A percentile compares a stretch with the other conserved stretches of the same genome.
phyloP scores from a whole-genome alignment of 2,888 invertebrate genomes.

The Boloria euphrosyne region DNA sequence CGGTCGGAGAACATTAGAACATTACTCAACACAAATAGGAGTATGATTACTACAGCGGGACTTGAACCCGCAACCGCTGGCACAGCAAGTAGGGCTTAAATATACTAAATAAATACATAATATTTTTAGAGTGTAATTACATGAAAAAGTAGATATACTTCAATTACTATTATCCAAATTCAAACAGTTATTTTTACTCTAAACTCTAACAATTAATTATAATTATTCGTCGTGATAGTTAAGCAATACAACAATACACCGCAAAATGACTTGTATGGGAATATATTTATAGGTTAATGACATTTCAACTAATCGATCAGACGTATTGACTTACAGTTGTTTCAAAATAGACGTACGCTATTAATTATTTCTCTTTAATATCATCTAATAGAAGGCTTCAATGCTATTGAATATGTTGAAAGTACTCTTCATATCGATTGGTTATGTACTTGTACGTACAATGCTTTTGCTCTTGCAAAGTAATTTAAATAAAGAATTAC shows the following conservation, averaged over 20 bases:
- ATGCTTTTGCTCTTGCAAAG: not conserved
- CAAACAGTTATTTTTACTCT: too few species aligned
- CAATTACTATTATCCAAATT: too few species aligned
- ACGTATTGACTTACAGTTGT: conserved; percentile 17
- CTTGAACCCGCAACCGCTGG: too few species aligned
- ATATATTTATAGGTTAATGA: conserved; percentile 65
- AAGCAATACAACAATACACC: not conserved
- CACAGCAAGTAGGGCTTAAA: too few species aligned
- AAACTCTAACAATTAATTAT: not conserved
- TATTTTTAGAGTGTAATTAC: too few species aligned
- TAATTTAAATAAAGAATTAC: too few species aligned
- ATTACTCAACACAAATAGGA: too few species aligned
- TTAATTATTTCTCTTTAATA: conserved; percentile 26
- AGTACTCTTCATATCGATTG: too few species aligned
- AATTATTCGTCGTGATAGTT: not conserved
- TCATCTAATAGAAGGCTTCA: not conserved
- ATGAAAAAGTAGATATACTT: too few species aligned
- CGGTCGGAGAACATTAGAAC: too few species aligned
- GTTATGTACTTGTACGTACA: not conserved
- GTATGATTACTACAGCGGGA: too few species aligned
- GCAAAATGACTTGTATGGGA: conserved; percentile 28
- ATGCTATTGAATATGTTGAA: not conserved
- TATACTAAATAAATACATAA: too few species aligned
- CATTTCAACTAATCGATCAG: conserved; percentile 53
- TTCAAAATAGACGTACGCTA: conserved; percentile 33